Evolutionary conservation across 2,797 vertebrate species (phyloP).

Genomic region (Hoplostethus atlanticus): DNA sequence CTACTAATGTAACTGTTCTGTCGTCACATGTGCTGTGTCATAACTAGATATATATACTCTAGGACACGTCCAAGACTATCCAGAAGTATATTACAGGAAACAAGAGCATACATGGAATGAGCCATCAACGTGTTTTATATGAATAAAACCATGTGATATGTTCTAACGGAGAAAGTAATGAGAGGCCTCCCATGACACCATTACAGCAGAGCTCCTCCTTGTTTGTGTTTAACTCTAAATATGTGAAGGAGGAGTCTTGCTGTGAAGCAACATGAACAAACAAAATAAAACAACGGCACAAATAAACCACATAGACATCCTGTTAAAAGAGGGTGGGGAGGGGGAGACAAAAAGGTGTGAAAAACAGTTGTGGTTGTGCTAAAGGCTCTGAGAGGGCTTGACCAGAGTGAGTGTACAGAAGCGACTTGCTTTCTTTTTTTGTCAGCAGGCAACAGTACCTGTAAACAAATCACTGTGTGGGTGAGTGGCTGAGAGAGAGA

Average conservation of each 20-base stretch:
- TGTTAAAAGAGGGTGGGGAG: constrained; percentile 17
- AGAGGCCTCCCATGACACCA: too few species aligned
- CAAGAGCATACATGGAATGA: too few species aligned
- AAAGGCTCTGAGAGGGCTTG: constrained; percentile 3
- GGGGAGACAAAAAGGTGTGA: neutral
- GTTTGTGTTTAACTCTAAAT: too few species aligned
- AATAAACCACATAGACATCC: constrained; percentile 50
- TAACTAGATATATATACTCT: too few species aligned
- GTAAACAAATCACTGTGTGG: neutral
- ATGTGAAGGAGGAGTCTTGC: neutral
- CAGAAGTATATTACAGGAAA: too few species aligned
- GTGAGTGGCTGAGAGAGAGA: neutral
- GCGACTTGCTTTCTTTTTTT: fast-evolving
- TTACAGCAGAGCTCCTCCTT: too few species aligned
- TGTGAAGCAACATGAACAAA: constrained; percentile 22
- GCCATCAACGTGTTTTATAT: too few species aligned
- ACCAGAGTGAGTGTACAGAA: constrained; percentile 47
- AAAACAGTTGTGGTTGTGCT: constrained; percentile 11
- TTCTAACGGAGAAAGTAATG: too few species aligned
- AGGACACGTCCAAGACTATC: too few species aligned
- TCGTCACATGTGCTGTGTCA: too few species aligned
- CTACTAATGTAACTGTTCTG: too few species aligned
- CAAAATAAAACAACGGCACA: constrained; percentile 8
- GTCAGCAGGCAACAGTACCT: neutral
- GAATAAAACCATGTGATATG: too few species aligned